Evolutionary conservation across 1,140 invertebrate species (phyloP).

Genomic region (Procambarus clarkii): DNA sequence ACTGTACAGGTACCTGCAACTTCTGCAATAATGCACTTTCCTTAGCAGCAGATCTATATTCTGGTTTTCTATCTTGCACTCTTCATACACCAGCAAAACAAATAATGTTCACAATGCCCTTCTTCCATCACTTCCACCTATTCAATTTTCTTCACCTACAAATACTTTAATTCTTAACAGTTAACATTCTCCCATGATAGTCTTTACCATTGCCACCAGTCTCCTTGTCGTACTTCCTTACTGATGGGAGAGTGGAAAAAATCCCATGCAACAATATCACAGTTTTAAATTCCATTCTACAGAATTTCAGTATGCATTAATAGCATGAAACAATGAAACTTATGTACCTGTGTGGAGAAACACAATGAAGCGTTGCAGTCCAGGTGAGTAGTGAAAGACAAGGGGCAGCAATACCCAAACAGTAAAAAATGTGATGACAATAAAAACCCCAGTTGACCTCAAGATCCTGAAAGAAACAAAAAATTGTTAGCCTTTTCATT

Average conservation of each 20-base stretch:
- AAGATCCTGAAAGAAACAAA: neutral
- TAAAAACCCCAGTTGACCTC: neutral
- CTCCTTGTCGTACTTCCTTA: neutral
- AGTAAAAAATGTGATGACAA: neutral
- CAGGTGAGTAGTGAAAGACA: slow-evolving; percentile 21
- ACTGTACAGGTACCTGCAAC: too few species aligned
- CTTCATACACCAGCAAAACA: too few species aligned
- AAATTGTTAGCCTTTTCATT: neutral
- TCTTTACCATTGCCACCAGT: too few species aligned
- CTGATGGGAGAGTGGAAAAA: neutral
- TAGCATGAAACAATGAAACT: neutral
- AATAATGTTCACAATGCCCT: too few species aligned
- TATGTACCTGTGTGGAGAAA: slow-evolving; percentile 8
- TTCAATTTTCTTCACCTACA: too few species aligned
- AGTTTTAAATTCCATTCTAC: neutral
- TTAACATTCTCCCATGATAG: too few species aligned
- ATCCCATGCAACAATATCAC: neutral
- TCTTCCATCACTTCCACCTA: too few species aligned
- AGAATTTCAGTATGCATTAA: neutral
- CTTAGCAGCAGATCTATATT: too few species aligned
- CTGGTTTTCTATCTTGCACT: too few species aligned
- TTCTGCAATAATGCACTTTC: too few species aligned
- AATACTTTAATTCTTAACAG: too few species aligned
- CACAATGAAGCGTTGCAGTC: slow-evolving; percentile 17
- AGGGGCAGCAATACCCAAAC: slow-evolving; percentile 14